Evolutionary conservation across 2,797 vertebrate genomes (phyloP).

Genomic region (Benthosema pterotum): DNA sequence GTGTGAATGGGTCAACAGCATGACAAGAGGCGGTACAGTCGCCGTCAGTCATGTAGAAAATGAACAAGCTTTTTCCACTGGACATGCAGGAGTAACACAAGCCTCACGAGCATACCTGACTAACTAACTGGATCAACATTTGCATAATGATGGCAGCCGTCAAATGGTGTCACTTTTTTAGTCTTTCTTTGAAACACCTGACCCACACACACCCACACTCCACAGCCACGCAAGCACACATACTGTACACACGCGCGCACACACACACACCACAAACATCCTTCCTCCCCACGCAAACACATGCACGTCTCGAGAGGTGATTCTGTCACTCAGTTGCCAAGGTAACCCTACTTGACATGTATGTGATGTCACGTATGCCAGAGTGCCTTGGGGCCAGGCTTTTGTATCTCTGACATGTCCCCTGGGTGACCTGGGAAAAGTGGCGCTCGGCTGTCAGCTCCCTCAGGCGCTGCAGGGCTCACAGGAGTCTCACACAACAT

Average conservation of each 20-base stretch:
- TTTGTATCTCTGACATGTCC: slow-evolving; percentile 12
- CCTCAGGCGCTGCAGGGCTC: slow-evolving; percentile 16
- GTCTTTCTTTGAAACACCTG: background rate
- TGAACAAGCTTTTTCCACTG: too few species aligned
- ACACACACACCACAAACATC: slow-evolving; percentile 1
- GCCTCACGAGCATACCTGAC: too few species aligned
- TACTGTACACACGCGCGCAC: background rate
- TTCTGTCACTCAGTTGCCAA: slow-evolving; percentile 12
- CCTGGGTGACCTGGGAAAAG: slow-evolving; percentile 7
- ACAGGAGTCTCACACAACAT: slow-evolving; percentile 2
- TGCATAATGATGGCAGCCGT: too few species aligned
- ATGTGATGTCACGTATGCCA: background rate
- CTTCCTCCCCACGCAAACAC: background rate
- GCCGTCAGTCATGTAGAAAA: too few species aligned
- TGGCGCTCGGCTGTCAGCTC: slow-evolving; percentile 14
- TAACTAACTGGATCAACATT: background rate
- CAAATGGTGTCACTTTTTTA: too few species aligned
- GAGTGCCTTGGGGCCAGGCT: slow-evolving; percentile 7
- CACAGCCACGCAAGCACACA: background rate
- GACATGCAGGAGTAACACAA: too few species aligned
- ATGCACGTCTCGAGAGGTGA: background rate
- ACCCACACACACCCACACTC: background rate
- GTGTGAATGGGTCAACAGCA: too few species aligned
- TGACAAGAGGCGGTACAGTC: too few species aligned
- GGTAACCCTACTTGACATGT: slow-evolving; percentile 12